phyloP scores from a whole-genome alignment of 2,888 invertebrate genomes.

The Ormyrus rosae region DNA sequence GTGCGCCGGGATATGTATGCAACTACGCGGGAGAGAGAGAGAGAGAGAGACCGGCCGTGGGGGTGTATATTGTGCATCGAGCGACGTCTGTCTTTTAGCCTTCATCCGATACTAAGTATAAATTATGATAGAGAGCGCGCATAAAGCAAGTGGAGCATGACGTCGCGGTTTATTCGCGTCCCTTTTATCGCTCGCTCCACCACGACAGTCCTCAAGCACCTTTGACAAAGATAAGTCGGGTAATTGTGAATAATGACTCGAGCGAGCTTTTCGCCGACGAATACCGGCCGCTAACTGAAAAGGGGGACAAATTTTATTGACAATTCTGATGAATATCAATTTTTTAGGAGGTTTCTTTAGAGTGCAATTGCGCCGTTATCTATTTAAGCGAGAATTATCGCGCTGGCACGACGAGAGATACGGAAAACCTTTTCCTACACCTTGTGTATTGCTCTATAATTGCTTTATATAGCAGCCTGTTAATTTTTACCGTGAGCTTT shows the following conservation, averaged over 20 bases:
- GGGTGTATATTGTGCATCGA: conserved; percentile 5
- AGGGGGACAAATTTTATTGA: no score
- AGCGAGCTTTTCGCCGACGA: no score
- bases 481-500: no score
- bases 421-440: no score
- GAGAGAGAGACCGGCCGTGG: neutral
- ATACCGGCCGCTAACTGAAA: no score
- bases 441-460: no score
- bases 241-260: conserved; percentile 19
- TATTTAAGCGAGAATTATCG: no score
- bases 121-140: conserved; percentile 22
- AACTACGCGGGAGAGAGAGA: neutral
- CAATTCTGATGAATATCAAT: no score
- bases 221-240: neutral
- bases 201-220: neutral
- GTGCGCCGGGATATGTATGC: neutral
- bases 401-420: no score
- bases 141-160: conserved; percentile 16
- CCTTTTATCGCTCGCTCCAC: neutral
- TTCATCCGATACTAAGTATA: conserved; percentile 20
- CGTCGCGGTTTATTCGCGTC: neutral
- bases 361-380: no score
- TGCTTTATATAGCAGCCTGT: no score
- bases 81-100: conserved; percentile 26
- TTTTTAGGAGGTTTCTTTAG: no score